Percentiles rank a stretch among this genome's conserved stretches.
Conservation (phyloP, 2,797 vertebrate species). For the Halcyon badia region DNA sequence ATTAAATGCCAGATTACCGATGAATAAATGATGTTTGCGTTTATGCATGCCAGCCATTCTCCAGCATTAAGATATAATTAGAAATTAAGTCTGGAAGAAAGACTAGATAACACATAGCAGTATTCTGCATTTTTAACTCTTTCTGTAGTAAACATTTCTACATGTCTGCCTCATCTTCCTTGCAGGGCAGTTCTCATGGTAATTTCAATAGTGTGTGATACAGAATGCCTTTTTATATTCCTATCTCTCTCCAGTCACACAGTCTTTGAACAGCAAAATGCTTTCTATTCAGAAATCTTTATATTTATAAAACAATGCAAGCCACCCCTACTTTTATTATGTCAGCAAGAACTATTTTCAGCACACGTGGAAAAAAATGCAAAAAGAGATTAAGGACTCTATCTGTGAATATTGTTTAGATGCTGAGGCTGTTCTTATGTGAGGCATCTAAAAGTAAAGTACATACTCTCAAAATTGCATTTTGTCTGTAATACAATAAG, state of each 20-base stretch:
- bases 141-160: background rate
- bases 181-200: background rate
- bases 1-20: conserved; percentile 56
- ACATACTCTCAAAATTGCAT: background rate
- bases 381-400: background rate
- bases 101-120: background rate
- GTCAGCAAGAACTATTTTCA: background rate
- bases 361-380: background rate
- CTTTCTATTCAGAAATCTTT: background rate
- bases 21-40: conserved; percentile 63
- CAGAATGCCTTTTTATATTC: background rate
- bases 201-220: background rate
- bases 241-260: background rate
- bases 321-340: background rate
- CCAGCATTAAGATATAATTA: conserved; percentile 60
- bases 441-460: background rate
- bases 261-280: background rate
- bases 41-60: conserved; percentile 20
- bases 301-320: background rate
- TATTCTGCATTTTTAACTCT: conserved; percentile 44
- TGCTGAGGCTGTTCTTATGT: background rate
- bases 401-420: background rate
- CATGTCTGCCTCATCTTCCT: background rate
- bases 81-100: conserved; percentile 45
- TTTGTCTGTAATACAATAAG: background rate